These are phyloP conservation scores for Microplitis manilae DNA, from an alignment of 2,888 invertebrate species.

Conservation along the genomic window DNA sequence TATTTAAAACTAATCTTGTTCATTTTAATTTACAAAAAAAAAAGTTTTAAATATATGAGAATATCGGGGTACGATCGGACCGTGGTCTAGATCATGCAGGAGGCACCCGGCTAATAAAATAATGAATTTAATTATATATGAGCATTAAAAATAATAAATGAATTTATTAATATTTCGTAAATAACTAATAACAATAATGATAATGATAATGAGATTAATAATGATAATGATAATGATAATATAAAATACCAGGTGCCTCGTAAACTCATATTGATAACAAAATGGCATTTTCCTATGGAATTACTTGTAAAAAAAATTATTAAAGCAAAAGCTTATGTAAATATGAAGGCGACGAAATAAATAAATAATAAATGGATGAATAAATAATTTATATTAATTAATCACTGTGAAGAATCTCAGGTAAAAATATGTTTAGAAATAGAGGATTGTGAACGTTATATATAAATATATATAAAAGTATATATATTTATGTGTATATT, in stretches of 20 bases:
- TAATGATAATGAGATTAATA: conserved; percentile 18
- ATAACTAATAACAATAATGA: conserved; percentile 25
- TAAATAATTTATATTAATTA: conserved; percentile 7
- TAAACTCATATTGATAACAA: conserved; percentile 36
- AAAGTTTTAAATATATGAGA: not conserved
- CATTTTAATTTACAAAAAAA: conserved; percentile 13
- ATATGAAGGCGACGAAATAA: conserved; percentile 47
- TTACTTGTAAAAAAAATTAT: conserved; percentile 56
- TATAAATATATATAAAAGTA: conserved; percentile 11
- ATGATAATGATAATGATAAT: conserved; percentile 14
- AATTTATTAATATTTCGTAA: conserved; percentile 30
- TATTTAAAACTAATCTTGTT: not conserved
- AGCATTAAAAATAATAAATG: conserved; percentile 11
- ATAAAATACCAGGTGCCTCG: conserved; percentile 50
- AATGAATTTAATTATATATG: conserved; percentile 30
- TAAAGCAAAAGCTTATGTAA: conserved; percentile 53
- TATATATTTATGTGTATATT: conserved; percentile 18
- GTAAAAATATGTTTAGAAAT: conserved; percentile 25
- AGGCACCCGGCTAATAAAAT: conserved; percentile 53
- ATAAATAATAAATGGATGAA: conserved; percentile 31
- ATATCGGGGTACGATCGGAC: conserved; percentile 52
- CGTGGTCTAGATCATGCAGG: conserved; percentile 60
- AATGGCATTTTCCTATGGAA: conserved; percentile 60
- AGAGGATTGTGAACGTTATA: conserved; percentile 18
- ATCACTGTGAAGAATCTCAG: conserved; percentile 33